A percentile compares a stretch with the other conserved stretches of the same genome.
These are phyloP conservation scores for Threskiornis aethiopicus DNA, from an alignment of 2,797 vertebrate species.

Conservation along the genomic window DNA sequence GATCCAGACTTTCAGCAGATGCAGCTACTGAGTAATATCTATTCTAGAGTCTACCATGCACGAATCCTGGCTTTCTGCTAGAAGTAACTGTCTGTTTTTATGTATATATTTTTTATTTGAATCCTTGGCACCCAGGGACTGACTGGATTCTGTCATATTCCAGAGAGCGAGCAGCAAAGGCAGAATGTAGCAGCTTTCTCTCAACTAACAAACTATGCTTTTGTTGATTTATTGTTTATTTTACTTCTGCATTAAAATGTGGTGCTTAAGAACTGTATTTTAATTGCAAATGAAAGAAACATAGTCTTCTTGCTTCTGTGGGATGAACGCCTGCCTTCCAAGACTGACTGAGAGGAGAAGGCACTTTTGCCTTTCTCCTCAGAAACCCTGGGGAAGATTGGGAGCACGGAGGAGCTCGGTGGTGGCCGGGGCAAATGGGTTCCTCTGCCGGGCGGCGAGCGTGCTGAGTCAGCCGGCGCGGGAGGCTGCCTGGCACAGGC, in stretches of 20 bases:
- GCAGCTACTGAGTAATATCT: constrained; percentile 60
- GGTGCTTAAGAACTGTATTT: constrained; percentile 17
- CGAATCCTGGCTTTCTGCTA: constrained; percentile 52
- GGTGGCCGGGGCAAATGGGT: rapidly evolving
- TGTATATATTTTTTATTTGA: constrained; percentile 44
- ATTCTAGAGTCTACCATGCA: constrained; percentile 51
- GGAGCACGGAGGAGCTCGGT: rapidly evolving
- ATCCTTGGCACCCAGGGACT: constrained; percentile 17
- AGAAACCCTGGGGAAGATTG: background rate
- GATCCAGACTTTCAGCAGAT: constrained; percentile 61
- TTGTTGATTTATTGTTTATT: constrained; percentile 62
- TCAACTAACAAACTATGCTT: constrained; percentile 13
- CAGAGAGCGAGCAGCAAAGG: constrained; percentile 23
- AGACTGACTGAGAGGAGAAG: background rate
- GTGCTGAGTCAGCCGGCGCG: rapidly evolving
- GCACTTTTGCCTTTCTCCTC: background rate
- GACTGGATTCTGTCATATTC: background rate
- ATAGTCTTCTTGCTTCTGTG: background rate
- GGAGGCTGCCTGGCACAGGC: background rate
- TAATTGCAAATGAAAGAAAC: constrained; percentile 40
- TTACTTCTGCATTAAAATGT: constrained; percentile 15
- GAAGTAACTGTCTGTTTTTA: constrained; percentile 54
- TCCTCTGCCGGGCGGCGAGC: rapidly evolving
- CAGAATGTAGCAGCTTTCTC: constrained; percentile 39
- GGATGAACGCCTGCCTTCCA: background rate